A percentile compares a stretch with the other conserved stretches of the same genome.
Evolutionary conservation across 2,797 vertebrate species (phyloP).

Genomic region (Cyprinella venusta): DNA sequence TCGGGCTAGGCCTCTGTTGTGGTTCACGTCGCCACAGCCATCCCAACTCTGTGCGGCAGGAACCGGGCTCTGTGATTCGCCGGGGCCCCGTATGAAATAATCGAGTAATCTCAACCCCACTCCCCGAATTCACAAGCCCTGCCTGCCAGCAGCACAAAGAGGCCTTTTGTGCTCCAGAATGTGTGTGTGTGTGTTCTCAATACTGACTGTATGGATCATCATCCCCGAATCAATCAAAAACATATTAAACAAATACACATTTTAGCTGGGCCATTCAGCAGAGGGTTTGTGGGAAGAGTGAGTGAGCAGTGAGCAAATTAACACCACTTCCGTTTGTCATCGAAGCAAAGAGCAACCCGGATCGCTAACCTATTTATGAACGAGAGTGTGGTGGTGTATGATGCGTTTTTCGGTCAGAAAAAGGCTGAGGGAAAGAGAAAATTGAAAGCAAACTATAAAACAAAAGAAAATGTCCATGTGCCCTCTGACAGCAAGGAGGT

Average conservation of each 20-base stretch:
- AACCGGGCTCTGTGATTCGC: slow-evolving; percentile 61
- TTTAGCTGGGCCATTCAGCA: slow-evolving; percentile 49
- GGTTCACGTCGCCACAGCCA: slow-evolving; percentile 80
- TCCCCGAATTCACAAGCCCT: slow-evolving; percentile 70
- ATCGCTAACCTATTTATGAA: slow-evolving; percentile 19
- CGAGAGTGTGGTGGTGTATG: background rate
- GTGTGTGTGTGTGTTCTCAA: slow-evolving; percentile 62
- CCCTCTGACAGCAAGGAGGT: slow-evolving; percentile 34
- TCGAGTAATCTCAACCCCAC: slow-evolving; percentile 79
- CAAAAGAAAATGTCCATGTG: slow-evolving; percentile 12
- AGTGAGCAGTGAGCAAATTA: slow-evolving; percentile 47
- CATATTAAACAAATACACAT: slow-evolving; percentile 71
- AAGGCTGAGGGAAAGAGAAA: background rate
- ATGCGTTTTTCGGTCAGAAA: background rate
- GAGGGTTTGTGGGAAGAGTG: slow-evolving; percentile 43
- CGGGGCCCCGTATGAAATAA: slow-evolving; percentile 75
- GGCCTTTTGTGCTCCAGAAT: slow-evolving; percentile 64
- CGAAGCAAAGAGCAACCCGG: slow-evolving; percentile 1
- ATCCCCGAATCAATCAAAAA: slow-evolving; percentile 74
- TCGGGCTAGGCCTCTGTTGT: slow-evolving; percentile 80
- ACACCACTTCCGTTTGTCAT: slow-evolving; percentile 55
- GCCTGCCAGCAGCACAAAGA: slow-evolving; percentile 71
- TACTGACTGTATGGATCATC: slow-evolving; percentile 65
- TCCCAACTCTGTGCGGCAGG: slow-evolving; percentile 71
- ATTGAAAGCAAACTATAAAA: slow-evolving; percentile 17